These are phyloP conservation scores for Salvelinus namaycush DNA, from an alignment of 2,113 vertebrate genomes.

Conservation along the genomic window DNA sequence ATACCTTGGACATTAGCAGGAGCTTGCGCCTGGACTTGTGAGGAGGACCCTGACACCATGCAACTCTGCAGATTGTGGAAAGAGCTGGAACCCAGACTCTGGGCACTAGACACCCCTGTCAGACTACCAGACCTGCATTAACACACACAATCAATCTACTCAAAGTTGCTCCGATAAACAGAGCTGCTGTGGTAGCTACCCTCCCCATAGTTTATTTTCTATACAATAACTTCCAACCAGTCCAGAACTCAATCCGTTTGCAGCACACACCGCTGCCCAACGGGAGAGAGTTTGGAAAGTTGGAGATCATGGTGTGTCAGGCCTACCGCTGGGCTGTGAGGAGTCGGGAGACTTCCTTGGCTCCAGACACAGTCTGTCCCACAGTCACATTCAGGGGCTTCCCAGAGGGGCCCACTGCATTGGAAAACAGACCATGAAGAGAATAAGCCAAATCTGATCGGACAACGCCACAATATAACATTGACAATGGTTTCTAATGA, in stretches of 20 bases:
- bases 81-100: constrained; percentile 77
- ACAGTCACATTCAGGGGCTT: constrained; percentile 80
- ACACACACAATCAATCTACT: constrained; percentile 75
- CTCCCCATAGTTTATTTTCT: background rate
- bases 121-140: constrained; percentile 74
- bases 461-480: no score
- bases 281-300: background rate
- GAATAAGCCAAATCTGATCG: background rate
- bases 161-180: constrained; percentile 30
- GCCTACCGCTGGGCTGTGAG: constrained; percentile 85
- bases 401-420: constrained; percentile 68
- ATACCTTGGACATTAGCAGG: constrained; percentile 84
- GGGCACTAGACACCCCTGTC: constrained; percentile 73
- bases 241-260: constrained; percentile 5
- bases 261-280: constrained; percentile 3
- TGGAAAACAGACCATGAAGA: constrained; percentile 16
- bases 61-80: constrained; percentile 86
- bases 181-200: constrained; percentile 35
- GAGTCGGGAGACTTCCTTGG: constrained; percentile 87
- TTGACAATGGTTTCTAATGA: background rate
- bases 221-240: background rate
- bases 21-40: constrained; percentile 74
- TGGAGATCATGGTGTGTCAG: background rate
- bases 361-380: constrained; percentile 75
- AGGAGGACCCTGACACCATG: constrained; percentile 73